phyloP scores from a whole-genome alignment of 2,888 invertebrate species.

The Luperina testacea region DNA sequence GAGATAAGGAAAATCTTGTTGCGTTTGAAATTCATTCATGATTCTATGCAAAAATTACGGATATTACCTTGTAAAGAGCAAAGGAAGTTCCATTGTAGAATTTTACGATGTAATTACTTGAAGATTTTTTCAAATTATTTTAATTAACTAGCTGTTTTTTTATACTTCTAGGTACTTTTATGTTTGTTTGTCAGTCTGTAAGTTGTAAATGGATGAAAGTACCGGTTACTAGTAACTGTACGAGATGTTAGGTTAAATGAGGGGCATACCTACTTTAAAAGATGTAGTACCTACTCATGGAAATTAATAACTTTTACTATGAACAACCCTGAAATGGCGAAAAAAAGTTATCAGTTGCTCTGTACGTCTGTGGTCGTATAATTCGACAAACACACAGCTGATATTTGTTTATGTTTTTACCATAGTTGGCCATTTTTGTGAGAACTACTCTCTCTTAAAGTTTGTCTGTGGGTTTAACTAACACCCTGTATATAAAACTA shows the following conservation, averaged over 20 bases:
- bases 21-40: conserved; percentile 10
- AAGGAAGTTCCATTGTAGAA: conserved; percentile 37
- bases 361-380: background rate
- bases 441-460: background rate
- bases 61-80: conserved; percentile 34
- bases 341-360: background rate
- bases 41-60: conserved; percentile 30
- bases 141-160: background rate
- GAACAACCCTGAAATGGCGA: background rate
- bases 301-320: background rate
- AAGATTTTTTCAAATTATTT: background rate
- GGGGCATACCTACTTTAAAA: background rate
- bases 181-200: background rate
- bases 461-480: background rate
- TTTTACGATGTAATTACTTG: conserved; percentile 30
- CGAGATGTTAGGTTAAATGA: background rate
- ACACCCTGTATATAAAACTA: background rate
- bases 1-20: background rate
- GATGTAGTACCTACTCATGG: background rate
- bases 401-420: background rate
- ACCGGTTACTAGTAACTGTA: background rate
- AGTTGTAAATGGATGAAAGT: background rate
- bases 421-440: background rate
- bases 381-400: background rate
- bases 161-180: background rate